phyloP scores from a whole-genome alignment of 2,113 vertebrate species.

The Apteryx owenii region DNA sequence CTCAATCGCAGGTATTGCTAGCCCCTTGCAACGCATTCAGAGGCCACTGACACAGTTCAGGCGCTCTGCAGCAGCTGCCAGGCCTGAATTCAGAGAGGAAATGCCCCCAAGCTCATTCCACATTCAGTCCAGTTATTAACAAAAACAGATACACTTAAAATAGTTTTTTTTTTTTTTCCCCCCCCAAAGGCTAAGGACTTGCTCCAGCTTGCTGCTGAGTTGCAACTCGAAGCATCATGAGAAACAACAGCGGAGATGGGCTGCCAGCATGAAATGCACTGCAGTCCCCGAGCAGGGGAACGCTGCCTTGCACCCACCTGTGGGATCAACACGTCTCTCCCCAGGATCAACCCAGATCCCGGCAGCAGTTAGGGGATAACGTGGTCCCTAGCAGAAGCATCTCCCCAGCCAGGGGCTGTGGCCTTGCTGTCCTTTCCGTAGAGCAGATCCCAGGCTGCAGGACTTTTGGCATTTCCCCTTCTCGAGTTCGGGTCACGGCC shows the following conservation, averaged over 20 bases:
- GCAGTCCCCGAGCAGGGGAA: too few relatives aligned
- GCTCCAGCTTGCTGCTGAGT: not conserved
- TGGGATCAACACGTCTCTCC: not conserved
- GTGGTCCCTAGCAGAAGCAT: too few relatives aligned
- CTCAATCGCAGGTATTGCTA: too few relatives aligned
- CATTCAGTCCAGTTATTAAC: not conserved
- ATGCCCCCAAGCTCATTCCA: not conserved
- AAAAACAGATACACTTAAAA: not conserved
- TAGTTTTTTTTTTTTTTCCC: not conserved
- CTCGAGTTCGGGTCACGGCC: not conserved
- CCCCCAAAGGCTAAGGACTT: not conserved
- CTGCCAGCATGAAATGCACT: too few relatives aligned
- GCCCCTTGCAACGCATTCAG: not conserved
- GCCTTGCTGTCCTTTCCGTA: not conserved
- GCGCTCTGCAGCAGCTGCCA: too few relatives aligned
- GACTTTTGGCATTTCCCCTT: not conserved
- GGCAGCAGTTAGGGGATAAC: too few relatives aligned
- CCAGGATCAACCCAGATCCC: not conserved
- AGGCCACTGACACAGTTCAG: too few relatives aligned
- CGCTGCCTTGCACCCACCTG: too few relatives aligned
- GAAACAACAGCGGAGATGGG: not conserved
- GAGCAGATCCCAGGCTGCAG: not conserved
- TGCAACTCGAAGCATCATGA: not conserved
- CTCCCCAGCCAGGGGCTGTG: too few relatives aligned
- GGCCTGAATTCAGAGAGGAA: not conserved